Percentiles rank a stretch among this genome's conserved stretches.
Evolutionary conservation across 2,797 vertebrate genomes (phyloP).

Genomic region (Alauda arvensis): DNA sequence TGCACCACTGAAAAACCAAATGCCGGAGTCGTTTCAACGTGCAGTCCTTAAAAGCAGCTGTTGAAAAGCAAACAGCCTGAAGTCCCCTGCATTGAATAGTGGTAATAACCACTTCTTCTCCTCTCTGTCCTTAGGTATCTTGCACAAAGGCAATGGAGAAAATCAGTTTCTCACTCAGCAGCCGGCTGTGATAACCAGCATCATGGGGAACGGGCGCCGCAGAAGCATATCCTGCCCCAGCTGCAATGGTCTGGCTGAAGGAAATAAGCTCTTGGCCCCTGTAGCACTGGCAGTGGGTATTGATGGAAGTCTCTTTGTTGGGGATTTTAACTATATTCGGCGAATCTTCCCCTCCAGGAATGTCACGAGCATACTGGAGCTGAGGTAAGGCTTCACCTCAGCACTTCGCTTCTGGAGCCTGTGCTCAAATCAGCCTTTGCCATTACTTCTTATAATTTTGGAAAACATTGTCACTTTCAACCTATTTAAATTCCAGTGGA

Average conservation of each 20-base stretch:
- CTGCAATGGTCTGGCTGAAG: slow-evolving; percentile 96
- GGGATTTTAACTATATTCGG: slow-evolving; percentile 96
- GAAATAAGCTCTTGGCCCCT: slow-evolving; percentile 95
- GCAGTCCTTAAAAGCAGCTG: not conserved
- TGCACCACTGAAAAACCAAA: not conserved
- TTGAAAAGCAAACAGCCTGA: not conserved
- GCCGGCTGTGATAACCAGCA: slow-evolving; percentile 92
- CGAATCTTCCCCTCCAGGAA: slow-evolving; percentile 95
- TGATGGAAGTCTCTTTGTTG: slow-evolving; percentile 95
- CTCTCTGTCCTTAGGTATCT: slow-evolving; percentile 81
- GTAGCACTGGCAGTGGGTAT: slow-evolving; percentile 92
- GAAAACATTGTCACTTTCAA: slow-evolving; percentile 56
- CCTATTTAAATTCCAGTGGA: slow-evolving; percentile 56
- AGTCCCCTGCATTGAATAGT: not conserved
- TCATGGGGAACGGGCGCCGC: slow-evolving; percentile 96
- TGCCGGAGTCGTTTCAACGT: not conserved
- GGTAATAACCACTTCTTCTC: slow-evolving; percentile 5
- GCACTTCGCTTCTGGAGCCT: slow-evolving; percentile 11
- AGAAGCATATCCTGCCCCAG: slow-evolving; percentile 98
- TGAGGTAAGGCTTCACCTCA: slow-evolving; percentile 80
- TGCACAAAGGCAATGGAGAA: slow-evolving; percentile 97
- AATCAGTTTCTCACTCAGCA: slow-evolving; percentile 96
- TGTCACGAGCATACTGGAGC: slow-evolving; percentile 93
- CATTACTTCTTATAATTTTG: slow-evolving; percentile 59
- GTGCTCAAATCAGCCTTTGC: slow-evolving; percentile 49